Percentiles rank a stretch among this genome's conserved stretches.
Conservation (phyloP, 2,113 vertebrate genomes). For the Ondatra zibethicus region DNA sequence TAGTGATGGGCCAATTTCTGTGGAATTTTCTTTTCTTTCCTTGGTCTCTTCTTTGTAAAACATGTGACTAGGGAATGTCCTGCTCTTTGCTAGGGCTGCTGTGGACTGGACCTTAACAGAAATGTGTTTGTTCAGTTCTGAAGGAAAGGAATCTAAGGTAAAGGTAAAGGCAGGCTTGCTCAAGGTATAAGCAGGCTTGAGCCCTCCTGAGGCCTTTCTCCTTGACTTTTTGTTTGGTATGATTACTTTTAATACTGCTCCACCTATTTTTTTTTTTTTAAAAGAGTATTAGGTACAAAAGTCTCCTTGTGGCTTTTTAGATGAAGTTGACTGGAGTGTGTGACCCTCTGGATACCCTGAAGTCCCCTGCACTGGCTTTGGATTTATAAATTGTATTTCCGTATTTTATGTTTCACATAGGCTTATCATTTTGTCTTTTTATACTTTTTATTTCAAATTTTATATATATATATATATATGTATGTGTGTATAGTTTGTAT, state of each 20-base stretch:
- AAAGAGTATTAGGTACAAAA: not conserved
- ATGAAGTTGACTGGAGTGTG: not conserved
- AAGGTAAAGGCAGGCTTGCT: not conserved
- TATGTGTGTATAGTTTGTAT: no score
- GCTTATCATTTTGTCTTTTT: not conserved
- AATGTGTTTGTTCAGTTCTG: not conserved
- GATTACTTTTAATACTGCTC: not conserved
- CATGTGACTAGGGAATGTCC: not conserved
- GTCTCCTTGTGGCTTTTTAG: constrained; percentile 10
- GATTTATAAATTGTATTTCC: constrained; percentile 6
- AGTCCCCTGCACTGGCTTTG: not conserved
- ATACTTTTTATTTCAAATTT: not conserved
- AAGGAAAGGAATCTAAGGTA: not conserved
- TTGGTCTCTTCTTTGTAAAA: not conserved
- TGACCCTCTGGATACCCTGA: not conserved
- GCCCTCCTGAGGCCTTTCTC: not conserved
- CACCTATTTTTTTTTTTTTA: not conserved
- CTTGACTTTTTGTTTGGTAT: not conserved
- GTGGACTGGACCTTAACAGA: not conserved
- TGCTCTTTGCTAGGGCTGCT: not conserved
- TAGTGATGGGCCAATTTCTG: not conserved
- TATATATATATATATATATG: no score
- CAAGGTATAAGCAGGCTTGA: not conserved
- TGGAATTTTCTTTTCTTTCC: not conserved
- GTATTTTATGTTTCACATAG: constrained; percentile 19